A percentile compares a stretch with the other conserved stretches of the same genome.
Conservation (phyloP, 2,797 vertebrate species). For the Pterois miles region DNA sequence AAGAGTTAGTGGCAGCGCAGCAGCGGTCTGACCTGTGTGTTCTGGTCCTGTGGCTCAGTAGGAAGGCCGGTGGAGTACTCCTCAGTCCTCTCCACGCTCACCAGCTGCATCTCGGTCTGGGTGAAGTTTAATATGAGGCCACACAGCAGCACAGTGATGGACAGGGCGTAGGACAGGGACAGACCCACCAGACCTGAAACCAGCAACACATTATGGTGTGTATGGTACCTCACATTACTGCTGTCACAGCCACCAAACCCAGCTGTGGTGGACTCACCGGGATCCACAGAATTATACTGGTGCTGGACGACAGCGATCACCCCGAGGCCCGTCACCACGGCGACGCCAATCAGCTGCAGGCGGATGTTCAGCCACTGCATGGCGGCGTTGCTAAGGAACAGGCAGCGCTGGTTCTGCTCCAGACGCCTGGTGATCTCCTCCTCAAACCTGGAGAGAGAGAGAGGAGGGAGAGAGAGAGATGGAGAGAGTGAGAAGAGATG, state of each 20-base stretch:
- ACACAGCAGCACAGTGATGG: constrained; percentile 91
- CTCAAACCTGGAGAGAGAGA: constrained; percentile 85
- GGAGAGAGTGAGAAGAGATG: no score
- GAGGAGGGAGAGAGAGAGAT: no score
- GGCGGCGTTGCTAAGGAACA: constrained; percentile 89
- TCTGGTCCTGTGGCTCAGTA: constrained; percentile 83
- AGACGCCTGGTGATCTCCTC: constrained; percentile 86
- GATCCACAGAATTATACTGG: constrained; percentile 85
- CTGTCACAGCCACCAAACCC: background rate
- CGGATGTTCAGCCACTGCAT: constrained; percentile 96
- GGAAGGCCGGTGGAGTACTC: constrained; percentile 90
- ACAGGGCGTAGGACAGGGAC: constrained; percentile 92
- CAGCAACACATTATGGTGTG: no score
- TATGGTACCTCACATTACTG: background rate
- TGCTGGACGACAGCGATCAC: constrained; percentile 91
- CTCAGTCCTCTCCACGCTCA: constrained; percentile 93
- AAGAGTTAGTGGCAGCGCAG: background rate
- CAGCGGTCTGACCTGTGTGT: constrained; percentile 78
- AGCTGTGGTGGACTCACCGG: constrained; percentile 81
- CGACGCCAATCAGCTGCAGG: constrained; percentile 95
- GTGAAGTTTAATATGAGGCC: constrained; percentile 93
- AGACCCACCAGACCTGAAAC: constrained; percentile 92
- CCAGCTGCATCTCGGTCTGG: constrained; percentile 94
- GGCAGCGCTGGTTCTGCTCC: constrained; percentile 93
- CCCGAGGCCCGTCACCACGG: constrained; percentile 88